phyloP scores from a whole-genome alignment of 1,140 invertebrate species.

The Calliphora vicina region DNA sequence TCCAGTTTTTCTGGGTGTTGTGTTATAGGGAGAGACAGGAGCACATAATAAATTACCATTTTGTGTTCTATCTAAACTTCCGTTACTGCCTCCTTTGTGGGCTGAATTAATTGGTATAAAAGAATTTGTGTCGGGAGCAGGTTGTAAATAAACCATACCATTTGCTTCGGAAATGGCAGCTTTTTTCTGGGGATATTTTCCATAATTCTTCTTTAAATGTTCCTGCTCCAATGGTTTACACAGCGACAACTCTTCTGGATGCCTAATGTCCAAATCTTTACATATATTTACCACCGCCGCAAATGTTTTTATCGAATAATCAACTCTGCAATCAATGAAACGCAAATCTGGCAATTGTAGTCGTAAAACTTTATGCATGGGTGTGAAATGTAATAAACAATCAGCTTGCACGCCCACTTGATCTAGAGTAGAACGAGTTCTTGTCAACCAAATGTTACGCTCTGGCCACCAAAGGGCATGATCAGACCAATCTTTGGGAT shows the following conservation, averaged over 20 bases:
- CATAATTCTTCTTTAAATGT: slow-evolving; percentile 88
- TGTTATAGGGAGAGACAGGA: slow-evolving; percentile 49
- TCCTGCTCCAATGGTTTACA: slow-evolving; percentile 87
- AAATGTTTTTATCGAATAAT: slow-evolving; percentile 97
- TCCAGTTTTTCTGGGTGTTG: slow-evolving; percentile 71
- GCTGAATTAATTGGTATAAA: slow-evolving; percentile 76
- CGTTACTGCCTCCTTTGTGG: slow-evolving; percentile 71
- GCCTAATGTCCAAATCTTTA: slow-evolving; percentile 94
- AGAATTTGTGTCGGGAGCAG: slow-evolving; percentile 85
- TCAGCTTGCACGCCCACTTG: slow-evolving; percentile 98
- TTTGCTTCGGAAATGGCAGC: slow-evolving; percentile 65
- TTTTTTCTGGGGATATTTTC: slow-evolving; percentile 75
- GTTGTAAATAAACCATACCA: slow-evolving; percentile 59
- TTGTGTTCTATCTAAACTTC: slow-evolving; percentile 73
- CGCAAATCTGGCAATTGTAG: slow-evolving; percentile 95
- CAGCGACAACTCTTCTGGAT: slow-evolving; percentile 96
- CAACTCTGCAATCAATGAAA: slow-evolving; percentile 90
- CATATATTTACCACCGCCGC: slow-evolving; percentile 94
- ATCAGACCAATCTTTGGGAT: slow-evolving; percentile 97
- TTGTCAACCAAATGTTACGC: slow-evolving; percentile 91
- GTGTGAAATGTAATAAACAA: slow-evolving; percentile 93
- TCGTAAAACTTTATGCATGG: slow-evolving; percentile 96
- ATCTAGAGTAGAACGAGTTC: slow-evolving; percentile 94
- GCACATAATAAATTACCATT: slow-evolving; percentile 67
- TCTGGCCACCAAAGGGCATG: slow-evolving; percentile 99